Evolutionary conservation across 2,113 vertebrate species (phyloP), one percentile per base, ranked within the genome.

Genomic region (Paracanthobrama guichenoti): DNA sequence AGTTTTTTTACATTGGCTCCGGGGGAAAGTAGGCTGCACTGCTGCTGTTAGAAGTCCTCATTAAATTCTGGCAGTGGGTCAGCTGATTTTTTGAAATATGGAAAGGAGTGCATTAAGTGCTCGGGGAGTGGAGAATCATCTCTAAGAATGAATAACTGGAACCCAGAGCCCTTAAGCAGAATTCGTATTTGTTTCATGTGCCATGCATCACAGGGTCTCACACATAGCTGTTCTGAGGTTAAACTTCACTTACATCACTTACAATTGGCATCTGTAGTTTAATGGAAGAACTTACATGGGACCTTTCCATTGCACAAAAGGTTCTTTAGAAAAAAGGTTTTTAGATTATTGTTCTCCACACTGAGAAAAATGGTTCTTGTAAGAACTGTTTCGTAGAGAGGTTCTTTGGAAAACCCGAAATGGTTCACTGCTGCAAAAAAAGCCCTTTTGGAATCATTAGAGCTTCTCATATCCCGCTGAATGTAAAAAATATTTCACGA

Each of bases 131-230:
- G 42, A 73, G 42, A 24, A 73, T 48, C 11, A 48, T 26, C 22
- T 7, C 39, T 46, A 73, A 3, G n/a, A 74, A 44, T 8, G 22
- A 78, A 60, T 60, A 60, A 78, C 6, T 59, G 22, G 39, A 79
- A 11, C 35, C 55, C 55, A 60, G 35, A 26, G 22, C 53, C 50
- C 9, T 57, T 13, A 11, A 75, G 46, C 44, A 31, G 8, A 75
- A 20, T 53, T 74, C 6, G 5, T 4, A 69, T 22, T 12, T 6
- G 14, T 28, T 16, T 16, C 44, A 66, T 44, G 74, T 35, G 39
- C 48, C 22, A 3, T 79, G 57, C 60, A 59, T 81, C 77, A 87
- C 67, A 66, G 4, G 55, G 74, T 59, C 11, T 24, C 39, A 82
- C 62, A 53, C 69, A 67, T 73, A 72, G 22, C 8, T 62, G 24